Base-by-base conservation (phyloP, 1,140 invertebrate genomes). In the Anastrepha obliqua region DNA sequence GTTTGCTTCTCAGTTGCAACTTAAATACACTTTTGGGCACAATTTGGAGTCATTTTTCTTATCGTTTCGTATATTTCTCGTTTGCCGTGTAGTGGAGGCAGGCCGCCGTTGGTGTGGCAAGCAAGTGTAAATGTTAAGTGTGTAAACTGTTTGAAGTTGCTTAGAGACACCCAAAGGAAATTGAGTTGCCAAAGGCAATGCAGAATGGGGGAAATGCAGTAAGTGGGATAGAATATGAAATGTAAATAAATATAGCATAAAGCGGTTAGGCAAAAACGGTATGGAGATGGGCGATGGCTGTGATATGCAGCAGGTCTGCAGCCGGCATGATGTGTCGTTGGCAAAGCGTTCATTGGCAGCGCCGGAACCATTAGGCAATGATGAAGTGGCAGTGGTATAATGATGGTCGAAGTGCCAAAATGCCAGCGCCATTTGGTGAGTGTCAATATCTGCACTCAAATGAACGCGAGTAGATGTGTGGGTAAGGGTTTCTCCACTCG, bases 121-220 rank as follows among this genome's bases (percentile, higher is more conserved):
- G 74, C 11, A n/a, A 55, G 47, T 55, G 44, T 81, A 51, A 81
- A 81, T 20, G 67, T 81, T 81, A 55, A 81, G 17, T 55, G 47
- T 29, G 74, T 55, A 81, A 81, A 81, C 74, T 81, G 74, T 81
- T 81, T 81, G 74, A 81, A 55, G 74, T 81, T 81, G 47, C 74
- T 81, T 81, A 81, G 74, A 55, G 74, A 81, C 47, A 81, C 74
- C 74, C 74, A 81, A 58, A 81, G 74, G 74, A 81, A 81, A 55
- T 81, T 44, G 74, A n/a, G 47, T 81, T 81, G 74, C 74, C 74
- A 58, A 55, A 81, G 74, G 47, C 74, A 81, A 17, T 9, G 4
- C 20, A 5, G 64, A 67, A 55, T 51, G 17, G 42, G 20, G 47
- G n/a, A 81, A 81, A 81, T 51, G 47, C 74, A 81, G 47, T 13